phyloP scores from a whole-genome alignment of 2,888 invertebrate species.

The Alcis repandata region DNA sequence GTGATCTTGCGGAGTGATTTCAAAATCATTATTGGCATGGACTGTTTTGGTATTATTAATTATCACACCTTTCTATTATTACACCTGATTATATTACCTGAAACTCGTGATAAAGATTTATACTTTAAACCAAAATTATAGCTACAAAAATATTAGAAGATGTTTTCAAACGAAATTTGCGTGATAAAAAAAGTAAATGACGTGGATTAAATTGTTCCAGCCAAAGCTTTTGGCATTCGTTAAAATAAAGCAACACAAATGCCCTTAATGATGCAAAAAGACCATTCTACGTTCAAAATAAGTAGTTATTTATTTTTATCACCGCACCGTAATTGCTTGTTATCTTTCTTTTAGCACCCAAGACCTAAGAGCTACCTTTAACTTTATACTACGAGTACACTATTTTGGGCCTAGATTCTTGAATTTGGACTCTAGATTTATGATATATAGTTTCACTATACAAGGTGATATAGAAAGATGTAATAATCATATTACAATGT shows the following conservation, averaged over 20 bases:
- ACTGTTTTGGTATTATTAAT: too few species aligned
- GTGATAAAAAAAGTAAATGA: conserved; percentile 30
- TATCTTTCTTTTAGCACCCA: conserved; percentile 82
- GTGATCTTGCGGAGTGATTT: too few species aligned
- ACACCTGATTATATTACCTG: not conserved
- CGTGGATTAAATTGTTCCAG: conserved; percentile 40
- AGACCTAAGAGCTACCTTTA: conserved; percentile 71
- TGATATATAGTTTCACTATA: too few species aligned
- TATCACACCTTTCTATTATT: too few species aligned
- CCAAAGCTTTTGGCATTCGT: conserved; percentile 33
- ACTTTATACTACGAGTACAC: too few species aligned
- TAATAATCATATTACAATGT: too few species aligned
- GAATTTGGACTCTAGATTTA: too few species aligned
- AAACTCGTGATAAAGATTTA: not conserved
- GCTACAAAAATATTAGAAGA: conserved; percentile 12
- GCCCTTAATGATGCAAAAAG: conserved; percentile 46
- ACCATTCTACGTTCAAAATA: conserved; percentile 49
- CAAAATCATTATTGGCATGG: too few species aligned
- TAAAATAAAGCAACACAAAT: conserved; percentile 44
- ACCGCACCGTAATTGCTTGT: conserved; percentile 76
- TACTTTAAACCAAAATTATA: not conserved
- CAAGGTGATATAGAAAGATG: too few species aligned
- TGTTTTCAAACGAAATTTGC: conserved; percentile 34
- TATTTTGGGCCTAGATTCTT: too few species aligned
- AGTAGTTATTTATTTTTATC: conserved; percentile 62